Base-by-base conservation (phyloP, 2,888 invertebrate species). In the Mythimna impura region DNA sequence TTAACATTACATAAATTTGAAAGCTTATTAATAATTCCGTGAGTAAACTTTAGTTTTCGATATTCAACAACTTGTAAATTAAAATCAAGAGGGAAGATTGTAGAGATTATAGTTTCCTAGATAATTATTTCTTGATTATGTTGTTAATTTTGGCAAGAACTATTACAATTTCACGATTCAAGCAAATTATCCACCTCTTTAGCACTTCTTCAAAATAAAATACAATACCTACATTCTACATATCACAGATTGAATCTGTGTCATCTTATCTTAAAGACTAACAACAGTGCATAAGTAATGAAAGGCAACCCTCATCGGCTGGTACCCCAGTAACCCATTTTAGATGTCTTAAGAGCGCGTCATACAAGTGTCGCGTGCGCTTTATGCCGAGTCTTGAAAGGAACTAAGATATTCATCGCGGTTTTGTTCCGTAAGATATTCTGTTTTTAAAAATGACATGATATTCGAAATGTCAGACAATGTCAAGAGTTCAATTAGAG, bases 311-410 rank as follows among this genome's bases (percentile, higher is more conserved):
- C 81, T 72, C 66, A 78, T 82, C 78, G 72, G 54, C 72, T 58
- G 55, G 76, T 77, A 82, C 54, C 82, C 78, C 25, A 78, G 72
- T 78, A 78, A 82, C 78, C 78, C 58, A 78, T 78, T 78, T 82
- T 71, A 66, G 57, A 71, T 52, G 22, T 78, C 78, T 82, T 82
- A 78, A 66, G 72, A 70, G 62, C 62, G 47, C 72, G 62, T 66
- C 78, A 77, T 58, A 66, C 62, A 66, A 30, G 62, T 60, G 82
- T 82, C 82, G 78, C 78, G 78, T 78, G 82, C 79, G 72, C 78
- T 78, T 71, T 82, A 65, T 82, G n/a, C 0, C 50, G 25, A 17
- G n/a, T 55, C 72, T 62, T 82, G 78, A 78, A 71, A 78, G 62
- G 60, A 71, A 78, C 81, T 81, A 55, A 66, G 76, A 81, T 81